Base-by-base conservation (phyloP, 1,140 invertebrate genomes). In the Trichogramma pretiosum region DNA sequence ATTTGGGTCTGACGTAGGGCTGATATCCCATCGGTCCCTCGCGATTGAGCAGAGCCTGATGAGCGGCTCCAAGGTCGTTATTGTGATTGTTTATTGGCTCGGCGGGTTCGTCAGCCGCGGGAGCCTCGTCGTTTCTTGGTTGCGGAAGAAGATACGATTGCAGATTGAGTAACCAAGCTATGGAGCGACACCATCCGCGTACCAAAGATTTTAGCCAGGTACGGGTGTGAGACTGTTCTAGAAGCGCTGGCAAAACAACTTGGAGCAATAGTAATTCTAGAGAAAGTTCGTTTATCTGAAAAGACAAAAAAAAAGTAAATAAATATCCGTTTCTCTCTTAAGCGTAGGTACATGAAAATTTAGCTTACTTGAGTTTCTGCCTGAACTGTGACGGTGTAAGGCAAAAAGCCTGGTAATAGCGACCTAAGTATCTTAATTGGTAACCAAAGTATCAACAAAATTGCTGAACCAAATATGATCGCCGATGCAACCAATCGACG, bases 181-280 rank as follows among this genome's bases (percentile, higher is more conserved):
- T 87, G 3, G 78, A 79, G 5, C 78, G 72, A 64, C 93, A 98
- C 96, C 96, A 99, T 26, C 82, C 77, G 5, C 85, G 77, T 0
- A 98, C 80, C 2, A 92, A 64, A 10, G 81, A 78, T 68, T 97
- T 97, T 13, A 98, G 67, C 89, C 93, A 96, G 1, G 84, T 85
- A 8, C 93, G 75, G 0, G 93, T 94, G 61, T 98, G 92, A 0
- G 89, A 90, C 68, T 99, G 94, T 63, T 99, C 95, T 30, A 99
- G 70, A 35, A 99, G 74, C 0, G 94, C 93, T 5, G 95, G 95
- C 33, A 98, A 73, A 21, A 99, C 90, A 16, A 98, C 92, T 76
- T 97, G 93, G n/a, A 98, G 72, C 5, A 98, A 68, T 5, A 99
- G 69, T 21, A 99, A 68, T 64, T 99, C 95, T 50, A 98, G 72